Conservation (phyloP, 2,888 invertebrate genomes). For the Campoplex capitator region DNA sequence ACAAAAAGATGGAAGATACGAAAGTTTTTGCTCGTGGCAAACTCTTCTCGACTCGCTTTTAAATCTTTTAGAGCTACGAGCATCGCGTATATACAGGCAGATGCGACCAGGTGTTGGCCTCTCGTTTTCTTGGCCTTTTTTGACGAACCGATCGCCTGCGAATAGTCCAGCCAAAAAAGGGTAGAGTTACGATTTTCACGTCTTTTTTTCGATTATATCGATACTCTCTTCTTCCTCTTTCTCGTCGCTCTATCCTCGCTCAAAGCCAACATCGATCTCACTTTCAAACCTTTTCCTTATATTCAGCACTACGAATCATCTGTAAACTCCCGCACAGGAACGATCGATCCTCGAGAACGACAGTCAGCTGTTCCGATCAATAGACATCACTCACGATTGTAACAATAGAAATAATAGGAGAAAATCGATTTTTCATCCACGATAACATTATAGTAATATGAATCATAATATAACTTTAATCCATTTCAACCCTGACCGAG, state of each 20-base stretch:
- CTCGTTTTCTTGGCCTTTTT: not conserved
- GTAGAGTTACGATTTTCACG: constrained; percentile 75
- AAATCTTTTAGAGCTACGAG: constrained; percentile 15
- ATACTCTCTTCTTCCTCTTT: not conserved
- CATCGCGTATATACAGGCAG: constrained; percentile 65
- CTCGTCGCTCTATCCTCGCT: not conserved
- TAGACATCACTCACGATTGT: not conserved
- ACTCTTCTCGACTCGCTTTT: constrained; percentile 25
- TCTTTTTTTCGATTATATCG: constrained; percentile 52
- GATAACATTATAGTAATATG: not conserved
- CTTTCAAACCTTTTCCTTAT: constrained; percentile 42
- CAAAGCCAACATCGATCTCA: constrained; percentile 15
- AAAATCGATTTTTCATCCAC: constrained; percentile 6
- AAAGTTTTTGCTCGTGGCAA: constrained; percentile 25
- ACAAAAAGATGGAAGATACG: constrained; percentile 23
- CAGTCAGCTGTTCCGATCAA: constrained; percentile 40
- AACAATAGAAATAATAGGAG: not conserved
- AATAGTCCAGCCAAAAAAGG: constrained; percentile 70
- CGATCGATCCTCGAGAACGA: constrained; percentile 20
- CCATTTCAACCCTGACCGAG: no score
- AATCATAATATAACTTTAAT: no score
- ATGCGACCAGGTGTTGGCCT: constrained; percentile 78
- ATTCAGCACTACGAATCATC: constrained; percentile 24
- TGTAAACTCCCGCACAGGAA: constrained; percentile 37
- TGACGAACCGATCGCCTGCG: constrained; percentile 28